Evolutionary conservation across 2,797 vertebrate genomes (phyloP).

Genomic region (Macropodus opercularis): DNA sequence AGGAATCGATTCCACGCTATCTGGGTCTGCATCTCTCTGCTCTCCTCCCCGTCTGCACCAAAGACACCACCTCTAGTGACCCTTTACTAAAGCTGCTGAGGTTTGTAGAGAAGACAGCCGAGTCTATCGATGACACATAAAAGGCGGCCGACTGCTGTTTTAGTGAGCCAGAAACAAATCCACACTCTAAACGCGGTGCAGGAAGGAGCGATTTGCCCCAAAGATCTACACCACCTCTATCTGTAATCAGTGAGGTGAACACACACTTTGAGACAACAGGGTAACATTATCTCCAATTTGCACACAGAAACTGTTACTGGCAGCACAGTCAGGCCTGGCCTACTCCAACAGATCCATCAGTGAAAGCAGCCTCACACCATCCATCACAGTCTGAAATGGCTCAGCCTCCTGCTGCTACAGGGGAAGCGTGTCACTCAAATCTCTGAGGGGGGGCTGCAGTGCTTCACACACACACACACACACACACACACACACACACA

Average conservation of each 20-base stretch:
- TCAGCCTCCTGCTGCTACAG: slow-evolving; percentile 49
- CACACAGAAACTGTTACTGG: slow-evolving; percentile 40
- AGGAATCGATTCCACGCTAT: slow-evolving; percentile 60
- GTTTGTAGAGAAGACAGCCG: slow-evolving; percentile 23
- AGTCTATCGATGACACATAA: slow-evolving; percentile 27
- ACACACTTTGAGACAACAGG: slow-evolving; percentile 29
- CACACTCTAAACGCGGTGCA: neutral
- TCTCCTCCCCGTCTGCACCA: slow-evolving; percentile 35
- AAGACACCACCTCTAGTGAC: slow-evolving; percentile 44
- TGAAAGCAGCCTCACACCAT: slow-evolving; percentile 60
- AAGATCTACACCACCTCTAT: slow-evolving; percentile 12
- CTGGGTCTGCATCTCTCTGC: slow-evolving; percentile 59
- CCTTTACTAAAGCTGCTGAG: slow-evolving; percentile 46
- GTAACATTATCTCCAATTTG: slow-evolving; percentile 29
- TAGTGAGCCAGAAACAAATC: slow-evolving; percentile 40
- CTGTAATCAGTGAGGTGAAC: slow-evolving; percentile 27
- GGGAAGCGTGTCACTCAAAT: slow-evolving; percentile 68
- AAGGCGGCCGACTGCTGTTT: slow-evolving; percentile 30
- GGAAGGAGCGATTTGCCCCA: neutral
- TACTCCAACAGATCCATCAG: slow-evolving; percentile 58
- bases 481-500: slow-evolving; percentile 8
- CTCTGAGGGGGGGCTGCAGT: slow-evolving; percentile 43
- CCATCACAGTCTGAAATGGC: slow-evolving; percentile 65
- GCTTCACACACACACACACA: slow-evolving; percentile 23
- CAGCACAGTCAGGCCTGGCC: slow-evolving; percentile 45